phyloP scores from a whole-genome alignment of 2,113 vertebrate species.

The Loxodonta africana region DNA sequence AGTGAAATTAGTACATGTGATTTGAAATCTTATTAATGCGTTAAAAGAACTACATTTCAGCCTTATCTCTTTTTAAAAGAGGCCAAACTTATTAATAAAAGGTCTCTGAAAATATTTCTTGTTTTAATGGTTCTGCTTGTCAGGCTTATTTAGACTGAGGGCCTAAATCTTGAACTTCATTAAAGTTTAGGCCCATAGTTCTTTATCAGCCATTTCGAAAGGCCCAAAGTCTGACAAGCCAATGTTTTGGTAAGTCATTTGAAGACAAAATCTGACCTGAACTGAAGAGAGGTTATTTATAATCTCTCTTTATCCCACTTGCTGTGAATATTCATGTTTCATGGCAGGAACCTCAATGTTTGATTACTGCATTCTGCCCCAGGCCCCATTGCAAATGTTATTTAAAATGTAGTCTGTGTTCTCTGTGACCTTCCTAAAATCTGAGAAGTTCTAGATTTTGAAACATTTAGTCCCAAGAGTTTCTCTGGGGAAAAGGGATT shows the following conservation, averaged over 20 bases:
- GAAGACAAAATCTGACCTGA: conserved; percentile 52
- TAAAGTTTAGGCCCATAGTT: conserved; percentile 26
- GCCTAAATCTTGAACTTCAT: conserved; percentile 58
- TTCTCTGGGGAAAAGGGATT: neutral
- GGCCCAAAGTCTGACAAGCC: neutral
- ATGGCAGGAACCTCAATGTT: conserved; percentile 45
- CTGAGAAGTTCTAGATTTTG: conserved; percentile 48
- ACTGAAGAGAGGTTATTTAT: conserved; percentile 44
- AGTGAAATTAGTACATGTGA: conserved; percentile 68
- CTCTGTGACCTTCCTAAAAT: conserved; percentile 34
- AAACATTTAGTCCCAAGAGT: conserved; percentile 54
- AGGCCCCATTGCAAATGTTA: conserved; percentile 10
- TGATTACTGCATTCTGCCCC: neutral
- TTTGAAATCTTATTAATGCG: conserved; percentile 63
- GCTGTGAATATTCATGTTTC: conserved; percentile 46
- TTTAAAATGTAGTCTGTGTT: conserved; percentile 41
- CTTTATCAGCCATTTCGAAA: conserved; percentile 50
- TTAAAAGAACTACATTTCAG: conserved; percentile 66
- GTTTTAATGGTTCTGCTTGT: conserved; percentile 13
- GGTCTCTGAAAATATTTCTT: conserved; percentile 4
- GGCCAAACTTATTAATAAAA: conserved; percentile 66
- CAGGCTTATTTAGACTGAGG: neutral
- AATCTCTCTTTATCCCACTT: conserved; percentile 22
- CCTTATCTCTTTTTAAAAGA: conserved; percentile 63
- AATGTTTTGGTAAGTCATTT: conserved; percentile 54